These are phyloP conservation scores for Pocillopora grandis DNA, from an alignment of 92 coral and sea anemone genomes.

Conservation along the genomic window DNA sequence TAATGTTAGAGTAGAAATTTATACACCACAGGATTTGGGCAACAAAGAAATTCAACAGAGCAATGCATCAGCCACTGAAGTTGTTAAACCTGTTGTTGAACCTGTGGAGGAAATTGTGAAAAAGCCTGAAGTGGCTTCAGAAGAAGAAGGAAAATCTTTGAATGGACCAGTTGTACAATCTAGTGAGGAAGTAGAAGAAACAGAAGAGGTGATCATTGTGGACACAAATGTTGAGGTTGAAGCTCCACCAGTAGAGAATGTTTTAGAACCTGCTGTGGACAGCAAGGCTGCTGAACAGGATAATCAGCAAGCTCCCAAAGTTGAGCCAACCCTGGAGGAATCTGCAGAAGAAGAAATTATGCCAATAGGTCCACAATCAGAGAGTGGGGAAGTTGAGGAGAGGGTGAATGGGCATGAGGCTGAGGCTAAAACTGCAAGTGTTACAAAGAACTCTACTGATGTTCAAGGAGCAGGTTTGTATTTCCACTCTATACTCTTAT, in stretches of 20 bases:
- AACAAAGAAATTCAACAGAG: constrained; percentile 20
- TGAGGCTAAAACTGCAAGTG: constrained; percentile 22
- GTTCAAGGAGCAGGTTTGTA: constrained; percentile 28
- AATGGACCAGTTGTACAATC: constrained; percentile 42
- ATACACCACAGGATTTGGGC: not conserved
- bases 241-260: not conserved
- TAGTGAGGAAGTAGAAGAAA: constrained; percentile 6
- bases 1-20: constrained; percentile 27
- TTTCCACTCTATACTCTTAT: not conserved
- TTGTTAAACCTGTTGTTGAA: constrained; percentile 18
- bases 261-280: constrained; percentile 7
- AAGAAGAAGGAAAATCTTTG: constrained; percentile 6
- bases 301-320: constrained; percentile 7
- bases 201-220: constrained; percentile 21
- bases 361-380: constrained; percentile 5
- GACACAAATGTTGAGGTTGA: constrained; percentile 24
- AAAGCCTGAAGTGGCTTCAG: not conserved
- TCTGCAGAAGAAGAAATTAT: constrained; percentile 15
- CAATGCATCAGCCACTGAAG: constrained; percentile 4
- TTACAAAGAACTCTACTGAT: constrained; percentile 27
- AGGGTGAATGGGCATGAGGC: constrained; percentile 61
- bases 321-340: constrained; percentile 1
- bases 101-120: constrained; percentile 8
- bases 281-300: constrained; percentile 23
- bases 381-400: constrained; percentile 27